These are phyloP conservation scores for Ctenicera cuprea DNA, from an alignment of 2,888 invertebrate genomes.

Conservation along the genomic window DNA sequence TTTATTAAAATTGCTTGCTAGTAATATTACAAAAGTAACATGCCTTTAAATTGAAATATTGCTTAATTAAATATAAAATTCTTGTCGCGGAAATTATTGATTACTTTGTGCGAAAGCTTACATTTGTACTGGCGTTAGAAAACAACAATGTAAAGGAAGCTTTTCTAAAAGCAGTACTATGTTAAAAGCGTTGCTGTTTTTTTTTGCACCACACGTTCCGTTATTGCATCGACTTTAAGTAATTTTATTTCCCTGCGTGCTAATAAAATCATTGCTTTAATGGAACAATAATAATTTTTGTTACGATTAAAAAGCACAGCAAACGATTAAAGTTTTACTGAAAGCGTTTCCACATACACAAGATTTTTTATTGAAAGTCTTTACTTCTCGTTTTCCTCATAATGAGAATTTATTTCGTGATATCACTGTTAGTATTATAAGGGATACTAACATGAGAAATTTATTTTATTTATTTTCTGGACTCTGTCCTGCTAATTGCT, in stretches of 20 bases:
- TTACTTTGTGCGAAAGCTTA: neutral
- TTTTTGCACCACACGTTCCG: no score
- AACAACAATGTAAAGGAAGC: neutral
- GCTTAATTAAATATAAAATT: slow-evolving; percentile 22
- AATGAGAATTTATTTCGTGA: slow-evolving; percentile 17
- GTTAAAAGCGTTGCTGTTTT: no score
- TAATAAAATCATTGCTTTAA: neutral
- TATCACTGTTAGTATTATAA: slow-evolving; percentile 10
- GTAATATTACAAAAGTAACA: neutral
- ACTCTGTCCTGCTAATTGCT: slow-evolving; percentile 20
- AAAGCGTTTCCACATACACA: neutral
- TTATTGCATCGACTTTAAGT: neutral
- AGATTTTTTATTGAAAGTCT: slow-evolving; percentile 23
- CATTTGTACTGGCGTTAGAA: neutral
- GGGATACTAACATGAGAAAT: slow-evolving; percentile 1
- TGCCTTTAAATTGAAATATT: slow-evolving; percentile 19
- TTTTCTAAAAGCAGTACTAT: neutral
- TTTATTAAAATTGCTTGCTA: neutral
- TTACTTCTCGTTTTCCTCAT: slow-evolving; percentile 19
- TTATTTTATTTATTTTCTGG: slow-evolving; percentile 34
- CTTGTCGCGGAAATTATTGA: neutral
- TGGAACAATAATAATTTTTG: neutral
- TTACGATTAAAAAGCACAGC: neutral
- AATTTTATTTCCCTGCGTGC: neutral
- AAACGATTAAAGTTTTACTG: neutral